Evolutionary conservation across 2,888 invertebrate species (phyloP).

Genomic region (Epirrhoe alternata): DNA sequence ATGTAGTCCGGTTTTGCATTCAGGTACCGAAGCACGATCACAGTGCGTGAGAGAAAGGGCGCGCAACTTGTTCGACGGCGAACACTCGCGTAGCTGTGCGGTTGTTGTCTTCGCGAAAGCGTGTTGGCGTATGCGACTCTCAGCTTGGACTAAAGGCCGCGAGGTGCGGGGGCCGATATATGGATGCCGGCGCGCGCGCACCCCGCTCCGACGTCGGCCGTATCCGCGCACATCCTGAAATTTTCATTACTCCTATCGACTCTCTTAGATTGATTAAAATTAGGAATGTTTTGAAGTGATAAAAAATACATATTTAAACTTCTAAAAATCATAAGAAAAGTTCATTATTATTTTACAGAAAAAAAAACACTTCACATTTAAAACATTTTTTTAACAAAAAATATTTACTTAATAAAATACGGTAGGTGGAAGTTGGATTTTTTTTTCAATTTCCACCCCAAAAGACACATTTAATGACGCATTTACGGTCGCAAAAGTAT

Average conservation of each 20-base stretch:
- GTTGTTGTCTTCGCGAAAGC: slow-evolving; percentile 74
- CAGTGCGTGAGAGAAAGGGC: slow-evolving; percentile 84
- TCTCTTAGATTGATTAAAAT: not conserved
- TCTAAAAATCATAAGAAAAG: not conserved
- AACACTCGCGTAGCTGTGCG: slow-evolving; percentile 75
- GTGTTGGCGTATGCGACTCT: slow-evolving; percentile 75
- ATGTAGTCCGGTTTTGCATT: slow-evolving; percentile 82
- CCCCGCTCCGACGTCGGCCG: slow-evolving; percentile 54
- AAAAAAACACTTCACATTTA: too few relatives aligned
- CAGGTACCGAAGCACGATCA: slow-evolving; percentile 81
- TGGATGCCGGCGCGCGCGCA: slow-evolving; percentile 68
- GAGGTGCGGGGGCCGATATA: slow-evolving; percentile 80
- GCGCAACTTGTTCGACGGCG: slow-evolving; percentile 74
- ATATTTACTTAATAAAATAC: too few relatives aligned
- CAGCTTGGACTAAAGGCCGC: slow-evolving; percentile 80
- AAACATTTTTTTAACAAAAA: too few relatives aligned
- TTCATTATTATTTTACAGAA: too few relatives aligned
- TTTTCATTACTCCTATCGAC: slow-evolving; percentile 5
- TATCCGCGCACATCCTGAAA: slow-evolving; percentile 47
- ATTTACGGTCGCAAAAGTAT: too few relatives aligned
- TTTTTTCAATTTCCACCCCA: too few relatives aligned
- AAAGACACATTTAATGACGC: too few relatives aligned
- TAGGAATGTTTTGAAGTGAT: not conserved
- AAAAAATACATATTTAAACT: not conserved
- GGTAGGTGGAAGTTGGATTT: too few relatives aligned